Base-by-base conservation (phyloP, 2,888 invertebrate genomes). In the Cataglyphis livida region DNA sequence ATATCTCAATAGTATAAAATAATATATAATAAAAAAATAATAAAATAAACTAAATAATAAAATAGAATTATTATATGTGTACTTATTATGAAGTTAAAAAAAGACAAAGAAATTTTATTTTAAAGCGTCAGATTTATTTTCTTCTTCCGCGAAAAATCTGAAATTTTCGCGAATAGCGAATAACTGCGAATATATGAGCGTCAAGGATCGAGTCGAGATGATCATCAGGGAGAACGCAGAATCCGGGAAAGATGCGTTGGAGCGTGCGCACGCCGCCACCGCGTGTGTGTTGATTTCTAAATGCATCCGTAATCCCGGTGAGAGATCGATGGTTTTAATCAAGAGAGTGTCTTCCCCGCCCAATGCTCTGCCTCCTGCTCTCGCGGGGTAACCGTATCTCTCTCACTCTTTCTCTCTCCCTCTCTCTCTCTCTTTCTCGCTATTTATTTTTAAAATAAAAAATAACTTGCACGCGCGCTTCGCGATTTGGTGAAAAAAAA, bases 261-360 rank as follows among this genome's bases (percentile, higher is more conserved):
- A 66, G 64, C 51, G 74, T 68, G 68, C 61, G 65, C 65, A 21
- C 51, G 18, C 38, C 38, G 57, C 71, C 35, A 75, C 57, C 73
- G 66, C 82, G 81, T 70, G 75, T 70, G 75, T 73, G 83, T 84
- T 87, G 85, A 87, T 87, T 85, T 87, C 87, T 87, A 79, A 87
- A 86, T 87, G 85, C 85, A 85, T 84, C 86, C 87, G 87, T 87
- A 91, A 89, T 91, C 89, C 87, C 86, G 84, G 85, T 85, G 90
- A 79, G 78, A 89, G 91, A 92, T 92, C 92, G 92, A 92, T 92
- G 92, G 88, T 92, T 92, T 92, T 92, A 92, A 92, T 92, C 92
- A 92, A 86, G 91, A 90, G 92, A 92, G 92, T 92, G 92, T 92
- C 91, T 91, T 90, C 88, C 88, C 54, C 87, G 88, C 88, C 41